These are phyloP conservation scores for Campylomormyrus tamandua DNA, from an alignment of 2,113 vertebrate species.

Conservation along the genomic window DNA sequence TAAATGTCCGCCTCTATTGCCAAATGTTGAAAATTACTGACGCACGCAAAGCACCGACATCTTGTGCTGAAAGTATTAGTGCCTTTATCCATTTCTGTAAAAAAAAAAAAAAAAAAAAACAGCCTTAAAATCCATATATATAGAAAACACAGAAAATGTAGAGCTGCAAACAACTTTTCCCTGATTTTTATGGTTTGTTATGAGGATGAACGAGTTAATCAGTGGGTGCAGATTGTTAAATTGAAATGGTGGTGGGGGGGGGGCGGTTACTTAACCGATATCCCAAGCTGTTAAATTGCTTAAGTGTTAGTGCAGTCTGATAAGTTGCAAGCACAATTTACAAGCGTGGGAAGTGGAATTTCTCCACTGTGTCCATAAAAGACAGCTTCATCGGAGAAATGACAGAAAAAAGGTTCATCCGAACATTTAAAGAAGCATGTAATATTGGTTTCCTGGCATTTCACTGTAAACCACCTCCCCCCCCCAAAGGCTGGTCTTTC, in stretches of 20 bases:
- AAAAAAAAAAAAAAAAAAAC: background rate
- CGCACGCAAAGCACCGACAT: background rate
- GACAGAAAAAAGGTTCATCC: background rate
- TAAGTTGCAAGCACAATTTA: background rate
- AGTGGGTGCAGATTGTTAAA: background rate
- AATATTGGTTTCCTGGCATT: background rate
- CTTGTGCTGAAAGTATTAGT: background rate
- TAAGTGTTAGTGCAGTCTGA: background rate
- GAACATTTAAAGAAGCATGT: background rate
- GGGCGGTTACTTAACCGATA: background rate
- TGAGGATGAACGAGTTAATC: background rate
- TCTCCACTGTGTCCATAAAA: background rate
- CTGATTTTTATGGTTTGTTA: background rate
- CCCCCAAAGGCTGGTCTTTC: background rate
- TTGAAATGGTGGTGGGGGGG: background rate
- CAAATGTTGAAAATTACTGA: slow-evolving; percentile 4
- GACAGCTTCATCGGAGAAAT: background rate
- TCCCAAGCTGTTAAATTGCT: background rate
- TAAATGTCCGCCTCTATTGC: background rate
- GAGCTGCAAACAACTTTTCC: background rate
- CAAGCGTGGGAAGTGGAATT: background rate
- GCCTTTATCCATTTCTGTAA: background rate
- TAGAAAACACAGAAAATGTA: background rate
- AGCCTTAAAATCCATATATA: background rate
- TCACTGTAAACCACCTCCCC: background rate